Evolutionary conservation across 2,113 vertebrate species (phyloP).

Genomic region (Siniperca chuatsi): DNA sequence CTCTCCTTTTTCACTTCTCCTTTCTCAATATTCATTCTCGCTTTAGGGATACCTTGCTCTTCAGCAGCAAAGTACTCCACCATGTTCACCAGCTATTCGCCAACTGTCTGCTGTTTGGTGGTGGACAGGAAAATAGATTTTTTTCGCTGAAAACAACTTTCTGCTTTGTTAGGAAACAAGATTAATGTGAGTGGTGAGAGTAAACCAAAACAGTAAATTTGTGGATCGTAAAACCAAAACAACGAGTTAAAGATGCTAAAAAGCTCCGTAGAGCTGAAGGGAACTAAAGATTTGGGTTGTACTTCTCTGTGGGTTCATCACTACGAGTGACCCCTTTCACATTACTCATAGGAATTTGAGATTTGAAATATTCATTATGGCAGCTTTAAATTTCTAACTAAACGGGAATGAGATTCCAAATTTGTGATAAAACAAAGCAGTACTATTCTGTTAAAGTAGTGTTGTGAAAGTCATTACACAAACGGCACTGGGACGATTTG

Average conservation of each 20-base stretch:
- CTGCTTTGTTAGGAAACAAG: background rate
- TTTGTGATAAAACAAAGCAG: background rate
- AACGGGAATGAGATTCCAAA: background rate
- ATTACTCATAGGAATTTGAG: background rate
- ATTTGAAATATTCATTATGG: background rate
- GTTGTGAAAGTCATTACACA: conserved; percentile 16
- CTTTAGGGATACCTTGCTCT: background rate
- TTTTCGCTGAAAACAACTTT: background rate
- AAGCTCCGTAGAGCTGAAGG: background rate
- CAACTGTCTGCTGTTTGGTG: background rate
- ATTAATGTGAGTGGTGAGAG: background rate
- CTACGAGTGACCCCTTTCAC: background rate
- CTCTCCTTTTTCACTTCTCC: background rate
- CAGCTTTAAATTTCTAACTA: background rate
- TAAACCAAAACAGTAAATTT: background rate
- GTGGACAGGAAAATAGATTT: background rate
- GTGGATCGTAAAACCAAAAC: background rate
- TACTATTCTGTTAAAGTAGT: background rate
- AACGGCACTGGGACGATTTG: background rate
- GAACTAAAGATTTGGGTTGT: background rate
- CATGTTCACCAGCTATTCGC: background rate
- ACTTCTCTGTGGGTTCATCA: background rate
- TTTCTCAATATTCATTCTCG: too few relatives aligned
- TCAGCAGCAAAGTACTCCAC: background rate
- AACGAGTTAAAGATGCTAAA: background rate